Evolutionary conservation across 1,140 invertebrate species (phyloP), one percentile per base, ranked within the genome.

Genomic region (Ptiloglossa arizonensis): DNA sequence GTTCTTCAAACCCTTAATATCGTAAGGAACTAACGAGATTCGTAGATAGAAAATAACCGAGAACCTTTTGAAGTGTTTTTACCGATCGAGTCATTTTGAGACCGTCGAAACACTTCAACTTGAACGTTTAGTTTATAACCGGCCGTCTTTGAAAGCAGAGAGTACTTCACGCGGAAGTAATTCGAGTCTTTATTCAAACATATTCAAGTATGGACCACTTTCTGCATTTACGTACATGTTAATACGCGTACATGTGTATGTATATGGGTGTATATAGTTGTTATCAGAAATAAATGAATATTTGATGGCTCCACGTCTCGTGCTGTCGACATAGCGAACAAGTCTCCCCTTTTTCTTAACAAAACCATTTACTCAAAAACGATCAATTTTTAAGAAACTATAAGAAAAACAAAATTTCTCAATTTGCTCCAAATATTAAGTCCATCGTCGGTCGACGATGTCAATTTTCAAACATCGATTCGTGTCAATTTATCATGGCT

Each of bases 201-300:
- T 63, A 63, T 50, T 50, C 38, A 52, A 50, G 50, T 59, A 48
- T n/a, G 75, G 75, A 77, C 75, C 75, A 77, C 59, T 77, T 54
- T 46, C 44, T 73, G 70, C 70, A 73, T 79, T 73, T 79, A 79
- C 44, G 69, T 70, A 57, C 75, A 63, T 63, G 59, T 72, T 56
- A 62, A 19, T 57, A 32, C 29, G 56, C 27, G 57, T 50, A 50
- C 63, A 62, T 57, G 27, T 79, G 41, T 73, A 44, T 73, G 27
- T 78, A 64, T 78, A 64, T 79, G 57, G 54, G 52, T 75, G 71
- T 80, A 80, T 54, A 80, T 67, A 75, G 70, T 48, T 80, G 62
- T 75, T 75, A 75, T 24, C 59, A 73, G 50, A 80, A 80, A 80
- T 80, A 80, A 80, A 79, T 67, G 71, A 74, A 67, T 75, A 75